Percentiles rank a stretch among this genome's conserved stretches.
Conservation (phyloP, 2,888 invertebrate species). For the Linyphia triangularis region DNA sequence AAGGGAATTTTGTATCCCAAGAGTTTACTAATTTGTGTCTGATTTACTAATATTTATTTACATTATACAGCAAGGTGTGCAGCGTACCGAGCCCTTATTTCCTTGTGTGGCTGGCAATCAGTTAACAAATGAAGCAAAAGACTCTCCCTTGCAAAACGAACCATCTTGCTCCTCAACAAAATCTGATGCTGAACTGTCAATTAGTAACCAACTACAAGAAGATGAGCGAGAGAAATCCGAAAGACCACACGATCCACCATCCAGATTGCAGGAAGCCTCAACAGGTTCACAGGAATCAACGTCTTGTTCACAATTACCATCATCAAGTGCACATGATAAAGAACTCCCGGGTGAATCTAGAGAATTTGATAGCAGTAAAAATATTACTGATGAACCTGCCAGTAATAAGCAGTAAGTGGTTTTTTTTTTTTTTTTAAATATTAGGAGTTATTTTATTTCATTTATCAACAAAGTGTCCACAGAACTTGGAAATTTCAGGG, state of each 20-base stretch:
- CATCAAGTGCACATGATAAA: background rate
- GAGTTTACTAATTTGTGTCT: too few species aligned
- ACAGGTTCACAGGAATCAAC: background rate
- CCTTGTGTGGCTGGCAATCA: constrained; percentile 77
- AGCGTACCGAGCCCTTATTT: constrained; percentile 79
- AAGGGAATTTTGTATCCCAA: too few species aligned
- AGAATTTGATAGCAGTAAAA: background rate
- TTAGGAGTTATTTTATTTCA: too few species aligned
- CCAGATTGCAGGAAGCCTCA: background rate
- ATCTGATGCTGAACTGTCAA: background rate
- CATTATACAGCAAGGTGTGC: constrained; percentile 83
- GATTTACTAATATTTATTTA: background rate
- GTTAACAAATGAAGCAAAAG: background rate
- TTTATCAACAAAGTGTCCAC: too few species aligned
- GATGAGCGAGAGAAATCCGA: background rate
- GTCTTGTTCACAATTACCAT: too few species aligned
- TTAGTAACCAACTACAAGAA: background rate
- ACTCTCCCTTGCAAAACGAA: background rate
- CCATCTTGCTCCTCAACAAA: background rate
- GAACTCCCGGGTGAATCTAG: background rate
- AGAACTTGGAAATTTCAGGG: too few species aligned
- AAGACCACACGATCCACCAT: background rate
- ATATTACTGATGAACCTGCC: background rate
- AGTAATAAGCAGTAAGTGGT: background rate
- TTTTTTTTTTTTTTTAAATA: background rate